Evolutionary conservation across 1,140 invertebrate species (phyloP).

Genomic region (Zaprionus vittiger): DNA sequence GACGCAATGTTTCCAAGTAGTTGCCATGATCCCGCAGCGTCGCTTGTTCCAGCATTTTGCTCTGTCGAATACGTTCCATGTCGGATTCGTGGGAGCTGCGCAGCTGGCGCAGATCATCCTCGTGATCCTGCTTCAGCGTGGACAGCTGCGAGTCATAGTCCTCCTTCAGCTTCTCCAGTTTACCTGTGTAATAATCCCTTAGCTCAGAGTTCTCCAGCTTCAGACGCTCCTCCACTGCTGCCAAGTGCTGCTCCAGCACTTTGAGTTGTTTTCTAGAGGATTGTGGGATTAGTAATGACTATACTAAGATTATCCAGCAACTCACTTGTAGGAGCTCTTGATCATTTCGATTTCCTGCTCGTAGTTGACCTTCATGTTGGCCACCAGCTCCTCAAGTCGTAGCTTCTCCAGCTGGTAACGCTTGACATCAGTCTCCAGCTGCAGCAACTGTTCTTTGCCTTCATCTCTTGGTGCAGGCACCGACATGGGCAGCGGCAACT

Average conservation of each 20-base stretch:
- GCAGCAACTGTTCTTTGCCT: slow-evolving; percentile 47
- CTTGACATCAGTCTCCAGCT: slow-evolving; percentile 81
- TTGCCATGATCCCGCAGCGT: slow-evolving; percentile 81
- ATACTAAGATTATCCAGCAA: not conserved
- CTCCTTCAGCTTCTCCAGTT: slow-evolving; percentile 75
- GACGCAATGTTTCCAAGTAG: slow-evolving; percentile 84
- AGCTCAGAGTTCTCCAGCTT: slow-evolving; percentile 81
- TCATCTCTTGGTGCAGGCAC: not conserved
- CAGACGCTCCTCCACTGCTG: slow-evolving; percentile 84
- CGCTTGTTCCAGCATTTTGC: slow-evolving; percentile 81
- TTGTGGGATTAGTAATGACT: not conserved
- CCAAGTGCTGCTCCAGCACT: slow-evolving; percentile 84
- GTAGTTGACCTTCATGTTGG: slow-evolving; percentile 80
- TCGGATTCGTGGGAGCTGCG: slow-evolving; percentile 82
- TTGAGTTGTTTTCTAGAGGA: slow-evolving; percentile 85
- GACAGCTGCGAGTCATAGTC: slow-evolving; percentile 83
- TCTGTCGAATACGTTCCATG: slow-evolving; percentile 84
- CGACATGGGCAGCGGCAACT: not conserved
- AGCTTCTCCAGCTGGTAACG: slow-evolving; percentile 84
- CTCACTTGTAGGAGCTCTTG: slow-evolving; percentile 85
- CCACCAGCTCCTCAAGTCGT: slow-evolving; percentile 77
- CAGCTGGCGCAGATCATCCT: slow-evolving; percentile 82
- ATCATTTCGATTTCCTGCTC: slow-evolving; percentile 85
- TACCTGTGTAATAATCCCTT: slow-evolving; percentile 74
- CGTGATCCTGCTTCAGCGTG: slow-evolving; percentile 76